Percentiles rank a stretch among this genome's conserved stretches.
Conservation (phyloP, 2,888 invertebrate genomes). For the Arenicola marina region DNA sequence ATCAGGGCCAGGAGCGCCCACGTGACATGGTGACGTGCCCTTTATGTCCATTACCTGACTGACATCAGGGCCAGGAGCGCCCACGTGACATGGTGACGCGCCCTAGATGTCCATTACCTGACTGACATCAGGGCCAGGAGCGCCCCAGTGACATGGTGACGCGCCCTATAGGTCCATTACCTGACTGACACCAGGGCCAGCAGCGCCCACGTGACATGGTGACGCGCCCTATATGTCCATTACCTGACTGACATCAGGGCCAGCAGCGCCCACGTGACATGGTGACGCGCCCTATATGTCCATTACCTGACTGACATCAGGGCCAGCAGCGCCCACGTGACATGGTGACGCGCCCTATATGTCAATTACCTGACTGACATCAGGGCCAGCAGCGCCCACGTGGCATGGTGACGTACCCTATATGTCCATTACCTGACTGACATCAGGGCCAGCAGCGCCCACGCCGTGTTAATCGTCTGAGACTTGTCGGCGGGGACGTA, state of each 20-base stretch:
- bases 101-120: too few species aligned
- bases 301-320: not conserved
- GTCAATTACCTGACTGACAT: not conserved
- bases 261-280: not conserved
- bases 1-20: not conserved
- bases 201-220: not conserved
- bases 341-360: not conserved
- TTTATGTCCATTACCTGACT: not conserved
- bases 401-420: too few species aligned
- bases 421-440: constrained; percentile 51
- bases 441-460: constrained; percentile 51
- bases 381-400: not conserved
- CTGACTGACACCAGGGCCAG: not conserved
- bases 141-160: not conserved
- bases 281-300: not conserved
- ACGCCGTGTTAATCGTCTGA: constrained; percentile 51
- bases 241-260: not conserved
- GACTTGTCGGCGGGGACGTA: constrained; percentile 44
- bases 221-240: not conserved
- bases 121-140: not conserved
- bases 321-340: not conserved
- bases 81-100: not conserved
- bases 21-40: not conserved
- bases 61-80: not conserved
- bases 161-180: not conserved